Evolutionary conservation across 2,113 vertebrate species (phyloP).

Genomic region (Ptilorrhoa leucosticta): DNA sequence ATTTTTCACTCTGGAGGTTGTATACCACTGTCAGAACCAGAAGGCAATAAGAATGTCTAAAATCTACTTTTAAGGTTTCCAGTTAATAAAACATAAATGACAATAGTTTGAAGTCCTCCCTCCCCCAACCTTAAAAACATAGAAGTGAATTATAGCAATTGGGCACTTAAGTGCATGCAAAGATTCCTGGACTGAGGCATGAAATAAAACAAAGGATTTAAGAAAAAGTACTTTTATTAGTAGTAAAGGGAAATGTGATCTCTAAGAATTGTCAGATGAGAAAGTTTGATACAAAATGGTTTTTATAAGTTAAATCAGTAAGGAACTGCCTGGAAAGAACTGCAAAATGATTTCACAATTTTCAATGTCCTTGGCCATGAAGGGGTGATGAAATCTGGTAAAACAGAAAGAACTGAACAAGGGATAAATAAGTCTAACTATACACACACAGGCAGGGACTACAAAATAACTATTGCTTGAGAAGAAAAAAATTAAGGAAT

Average conservation of each 20-base stretch:
- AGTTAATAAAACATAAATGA: constrained; percentile 1
- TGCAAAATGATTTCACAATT: constrained; percentile 32
- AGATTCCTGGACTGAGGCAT: neutral
- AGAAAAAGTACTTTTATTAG: constrained; percentile 63
- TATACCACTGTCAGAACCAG: neutral
- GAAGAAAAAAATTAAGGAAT: neutral
- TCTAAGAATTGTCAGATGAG: constrained; percentile 50
- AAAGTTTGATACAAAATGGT: constrained; percentile 54
- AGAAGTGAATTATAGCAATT: neutral
- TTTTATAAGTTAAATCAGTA: constrained; percentile 42
- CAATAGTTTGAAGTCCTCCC: neutral
- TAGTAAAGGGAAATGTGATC: constrained; percentile 49
- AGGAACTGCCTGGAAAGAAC: constrained; percentile 3
- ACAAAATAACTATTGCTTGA: constrained; percentile 17
- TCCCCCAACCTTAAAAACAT: neutral
- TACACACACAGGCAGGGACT: neutral
- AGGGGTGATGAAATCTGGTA: neutral
- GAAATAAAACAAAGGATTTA: constrained; percentile 53
- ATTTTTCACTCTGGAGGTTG: neutral
- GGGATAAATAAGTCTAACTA: neutral
- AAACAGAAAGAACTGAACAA: constrained; percentile 3
- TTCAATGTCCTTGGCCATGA: neutral
- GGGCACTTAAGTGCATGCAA: neutral
- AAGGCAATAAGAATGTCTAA: neutral
- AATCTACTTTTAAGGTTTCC: neutral